These are phyloP conservation scores for Aphis gossypii DNA, from an alignment of 1,140 invertebrate genomes.

Conservation along the genomic window DNA sequence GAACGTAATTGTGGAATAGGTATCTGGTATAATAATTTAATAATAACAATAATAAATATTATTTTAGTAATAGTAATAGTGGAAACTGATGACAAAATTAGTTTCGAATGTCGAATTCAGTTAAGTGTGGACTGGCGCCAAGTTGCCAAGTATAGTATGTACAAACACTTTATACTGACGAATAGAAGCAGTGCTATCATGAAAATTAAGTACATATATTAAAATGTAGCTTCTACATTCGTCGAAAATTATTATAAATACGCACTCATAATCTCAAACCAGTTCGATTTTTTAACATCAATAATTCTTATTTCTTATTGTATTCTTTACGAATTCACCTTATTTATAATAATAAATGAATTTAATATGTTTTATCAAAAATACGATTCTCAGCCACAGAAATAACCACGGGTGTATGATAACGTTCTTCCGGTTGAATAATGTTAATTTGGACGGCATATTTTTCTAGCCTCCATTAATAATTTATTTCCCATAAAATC, in stretches of 20 bases:
- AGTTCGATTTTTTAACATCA: neutral
- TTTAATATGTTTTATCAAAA: neutral
- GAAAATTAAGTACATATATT: neutral
- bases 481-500: too few species aligned
- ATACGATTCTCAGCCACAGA: neutral
- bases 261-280: neutral
- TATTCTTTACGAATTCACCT: neutral
- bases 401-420: too few species aligned
- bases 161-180: neutral
- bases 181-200: neutral
- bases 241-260: neutral
- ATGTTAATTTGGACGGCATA: too few species aligned
- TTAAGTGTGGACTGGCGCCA: neutral
- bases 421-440: too few species aligned
- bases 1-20: neutral
- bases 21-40: neutral
- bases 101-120: neutral
- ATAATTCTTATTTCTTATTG: neutral
- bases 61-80: neutral
- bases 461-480: too few species aligned
- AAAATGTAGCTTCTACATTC: neutral
- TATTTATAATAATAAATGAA: neutral
- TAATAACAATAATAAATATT: neutral
- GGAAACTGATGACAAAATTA: neutral
- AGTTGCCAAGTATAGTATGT: neutral